Evolutionary conservation across 2,797 vertebrate genomes (phyloP).

Genomic region (Trachurus trachurus): DNA sequence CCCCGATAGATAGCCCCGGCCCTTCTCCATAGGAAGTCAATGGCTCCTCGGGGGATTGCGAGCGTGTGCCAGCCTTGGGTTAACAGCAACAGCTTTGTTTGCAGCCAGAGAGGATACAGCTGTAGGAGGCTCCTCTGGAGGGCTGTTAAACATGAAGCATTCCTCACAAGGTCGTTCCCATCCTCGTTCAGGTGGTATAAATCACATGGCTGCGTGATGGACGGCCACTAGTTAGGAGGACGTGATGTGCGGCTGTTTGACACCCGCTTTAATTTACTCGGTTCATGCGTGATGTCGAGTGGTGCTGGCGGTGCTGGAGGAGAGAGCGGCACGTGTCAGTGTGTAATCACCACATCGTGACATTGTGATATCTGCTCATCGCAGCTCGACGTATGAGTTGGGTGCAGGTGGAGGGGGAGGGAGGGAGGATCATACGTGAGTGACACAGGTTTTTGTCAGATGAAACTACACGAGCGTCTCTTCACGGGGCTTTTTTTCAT

Average conservation of each 20-base stretch:
- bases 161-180: conserved; percentile 70
- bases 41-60: conserved; percentile 48
- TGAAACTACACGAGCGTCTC: conserved; percentile 16
- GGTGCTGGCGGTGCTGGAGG: background rate
- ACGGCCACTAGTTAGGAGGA: conserved; percentile 33
- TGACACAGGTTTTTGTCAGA: background rate
- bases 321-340: background rate
- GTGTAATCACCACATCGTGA: conserved; percentile 49
- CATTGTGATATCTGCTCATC: conserved; percentile 26
- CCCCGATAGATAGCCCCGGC: conserved; percentile 16
- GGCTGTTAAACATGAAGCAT: conserved; percentile 63
- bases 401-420: background rate
- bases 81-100: conserved; percentile 62
- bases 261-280: conserved; percentile 51
- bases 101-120: conserved; percentile 40
- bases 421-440: background rate
- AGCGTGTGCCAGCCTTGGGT: conserved; percentile 44
- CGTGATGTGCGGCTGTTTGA: conserved; percentile 58
- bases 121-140: conserved; percentile 43
- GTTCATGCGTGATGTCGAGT: conserved; percentile 13
- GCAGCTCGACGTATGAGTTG: conserved; percentile 6
- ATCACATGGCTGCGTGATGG: conserved; percentile 61
- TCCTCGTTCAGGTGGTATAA: conserved; percentile 56
- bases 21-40: conserved; percentile 22
- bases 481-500: background rate